Conservation (phyloP, 2,113 vertebrate species). For the Pelecanus crispus region DNA sequence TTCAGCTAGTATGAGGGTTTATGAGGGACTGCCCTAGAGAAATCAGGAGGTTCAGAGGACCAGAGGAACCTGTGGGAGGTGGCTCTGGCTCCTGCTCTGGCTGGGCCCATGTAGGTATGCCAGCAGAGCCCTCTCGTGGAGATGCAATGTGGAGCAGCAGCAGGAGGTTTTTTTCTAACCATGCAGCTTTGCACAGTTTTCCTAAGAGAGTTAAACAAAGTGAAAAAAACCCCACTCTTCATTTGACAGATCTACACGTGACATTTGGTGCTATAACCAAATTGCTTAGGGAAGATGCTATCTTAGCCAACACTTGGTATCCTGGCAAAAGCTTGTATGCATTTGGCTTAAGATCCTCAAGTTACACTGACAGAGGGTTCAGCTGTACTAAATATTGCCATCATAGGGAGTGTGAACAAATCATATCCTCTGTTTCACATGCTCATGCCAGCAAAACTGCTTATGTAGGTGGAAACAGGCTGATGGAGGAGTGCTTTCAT, state of each 20-base stretch:
- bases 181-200: neutral
- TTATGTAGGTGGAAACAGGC: neutral
- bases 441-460: neutral
- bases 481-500: neutral
- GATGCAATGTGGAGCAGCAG: neutral
- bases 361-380: neutral
- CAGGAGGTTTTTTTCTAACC: neutral
- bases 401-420: neutral
- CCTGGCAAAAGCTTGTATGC: neutral
- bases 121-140: slow-evolving; percentile 62
- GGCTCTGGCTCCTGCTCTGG: rapidly evolving
- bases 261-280: neutral
- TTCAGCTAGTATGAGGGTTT: rapidly evolving
- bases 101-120: neutral
- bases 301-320: neutral
- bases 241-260: neutral
- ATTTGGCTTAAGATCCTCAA: neutral
- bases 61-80: neutral
- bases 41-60: neutral
- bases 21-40: rapidly evolving
- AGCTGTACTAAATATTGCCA: neutral
- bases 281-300: neutral
- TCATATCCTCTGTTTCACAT: neutral
- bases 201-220: neutral
- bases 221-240: neutral